Evolutionary conservation across 2,888 invertebrate species (phyloP).

Genomic region (Drosophila nr. perissopoda): DNA sequence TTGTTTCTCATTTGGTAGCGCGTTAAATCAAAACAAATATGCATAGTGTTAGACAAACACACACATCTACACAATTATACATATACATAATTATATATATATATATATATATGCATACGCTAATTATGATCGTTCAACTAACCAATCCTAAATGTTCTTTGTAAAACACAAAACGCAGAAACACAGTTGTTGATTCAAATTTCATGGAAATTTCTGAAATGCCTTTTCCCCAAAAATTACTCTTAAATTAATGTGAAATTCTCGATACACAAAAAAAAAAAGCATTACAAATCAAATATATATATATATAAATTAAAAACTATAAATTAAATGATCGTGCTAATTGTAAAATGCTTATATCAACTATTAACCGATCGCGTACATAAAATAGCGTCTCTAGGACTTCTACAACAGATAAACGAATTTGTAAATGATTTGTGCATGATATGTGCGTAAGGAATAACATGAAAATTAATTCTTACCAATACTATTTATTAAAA

Average conservation of each 20-base stretch:
- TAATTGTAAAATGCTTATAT: slow-evolving; percentile 35
- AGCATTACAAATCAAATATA: slow-evolving; percentile 46
- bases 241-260: slow-evolving; percentile 23
- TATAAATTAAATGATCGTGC: slow-evolving; percentile 32
- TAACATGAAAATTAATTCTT: slow-evolving; percentile 9
- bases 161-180: slow-evolving; percentile 38
- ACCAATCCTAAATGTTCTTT: slow-evolving; percentile 47
- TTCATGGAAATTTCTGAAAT: slow-evolving; percentile 66
- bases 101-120: slow-evolving; percentile 26
- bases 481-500: slow-evolving; percentile 14
- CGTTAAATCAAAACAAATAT: slow-evolving; percentile 42
- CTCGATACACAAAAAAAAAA: slow-evolving; percentile 36
- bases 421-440: slow-evolving; percentile 36
- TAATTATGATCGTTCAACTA: slow-evolving; percentile 31
- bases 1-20: slow-evolving; percentile 60
- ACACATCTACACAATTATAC: background rate
- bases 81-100: slow-evolving; percentile 7
- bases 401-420: slow-evolving; percentile 13
- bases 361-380: slow-evolving; percentile 13
- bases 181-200: slow-evolving; percentile 56
- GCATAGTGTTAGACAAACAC: slow-evolving; percentile 33
- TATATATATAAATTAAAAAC: slow-evolving; percentile 23
- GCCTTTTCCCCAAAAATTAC: slow-evolving; percentile 46
- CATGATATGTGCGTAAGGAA: slow-evolving; percentile 19
- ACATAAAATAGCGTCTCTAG: slow-evolving; percentile 8